phyloP scores from a whole-genome alignment of 2,113 vertebrate genomes.

The Capreolus pygargus region DNA sequence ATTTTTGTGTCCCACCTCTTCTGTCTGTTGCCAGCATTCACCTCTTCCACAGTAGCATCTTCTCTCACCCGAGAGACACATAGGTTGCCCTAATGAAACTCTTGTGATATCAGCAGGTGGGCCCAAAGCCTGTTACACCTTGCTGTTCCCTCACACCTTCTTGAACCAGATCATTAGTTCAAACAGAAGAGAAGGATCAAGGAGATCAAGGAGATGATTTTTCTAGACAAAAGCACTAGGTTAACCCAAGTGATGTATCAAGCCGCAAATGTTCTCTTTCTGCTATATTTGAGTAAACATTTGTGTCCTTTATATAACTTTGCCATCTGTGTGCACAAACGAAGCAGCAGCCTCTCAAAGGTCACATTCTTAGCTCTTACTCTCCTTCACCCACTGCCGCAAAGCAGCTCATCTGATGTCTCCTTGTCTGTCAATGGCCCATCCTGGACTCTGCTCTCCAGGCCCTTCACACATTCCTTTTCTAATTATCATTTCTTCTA shows the following conservation, averaged over 20 bases:
- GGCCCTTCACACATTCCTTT: neutral
- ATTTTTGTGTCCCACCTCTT: neutral
- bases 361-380: too few species aligned
- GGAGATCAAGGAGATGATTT: neutral
- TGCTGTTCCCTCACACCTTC: neutral
- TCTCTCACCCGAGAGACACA: neutral
- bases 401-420: neutral
- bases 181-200: neutral
- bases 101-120: neutral
- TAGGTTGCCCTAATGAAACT: neutral
- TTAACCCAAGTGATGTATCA: neutral
- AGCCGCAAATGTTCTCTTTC: neutral
- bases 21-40: neutral
- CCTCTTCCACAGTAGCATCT: neutral
- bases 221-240: neutral
- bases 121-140: neutral
- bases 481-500: neutral
- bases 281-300: neutral
- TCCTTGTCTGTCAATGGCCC: neutral
- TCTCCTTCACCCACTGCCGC: neutral
- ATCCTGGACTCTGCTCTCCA: neutral
- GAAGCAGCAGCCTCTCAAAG: neutral
- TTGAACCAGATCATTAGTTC: neutral
- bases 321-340: neutral
- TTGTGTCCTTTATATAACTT: neutral